Base-by-base conservation (phyloP, 2,113 vertebrate genomes). In the Centropus unirufus region DNA sequence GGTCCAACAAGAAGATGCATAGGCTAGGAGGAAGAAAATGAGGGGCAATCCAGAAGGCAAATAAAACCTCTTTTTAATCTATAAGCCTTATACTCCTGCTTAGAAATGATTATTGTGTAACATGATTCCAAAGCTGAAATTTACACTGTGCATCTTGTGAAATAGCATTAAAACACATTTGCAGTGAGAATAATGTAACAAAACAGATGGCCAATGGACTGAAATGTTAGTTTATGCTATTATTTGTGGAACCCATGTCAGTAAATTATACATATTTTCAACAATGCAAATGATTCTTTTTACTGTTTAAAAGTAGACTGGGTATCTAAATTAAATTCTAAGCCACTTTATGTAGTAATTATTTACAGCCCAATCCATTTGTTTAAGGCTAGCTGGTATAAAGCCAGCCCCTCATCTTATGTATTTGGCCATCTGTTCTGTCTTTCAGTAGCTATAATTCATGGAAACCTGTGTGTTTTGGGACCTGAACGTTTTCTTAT, bases 361-460 rank as follows among this genome's bases (percentile, higher is more conserved):
- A 95, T 96, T 90, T 96, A 93, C 89, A 90, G 85, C 84, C 76
- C 74, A 87, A 74, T 83, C 90, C 94, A 82, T 96, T 96, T 93
- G 76, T 77, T 84, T 90, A 39, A 44, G 89, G 34, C 69, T 82
- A 62, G 72, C 78, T 89, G 82, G 61, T 67, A 30, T 23, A 20
- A 76, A 92, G 93, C 82, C 95, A 93, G 64, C 47, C 46, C 75
- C 84, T 87, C 69, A 49, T 90, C 91, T 82, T 7, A 68, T 74
- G 82, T 20, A 22, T 55, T 46, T 86, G 63, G 54, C 92, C 89
- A 96, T 96, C 93, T 97, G 95, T 23, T 83, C 34, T 77, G 49
- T 7, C 30, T 63, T 79, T 34, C 86, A 67, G 85, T 5, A 39
- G 68, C 72, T 95, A 0, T 63, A 92, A 87, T 73, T 95, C 92